Evolutionary conservation across 64 coral and sea anemone species (phyloP).

Genomic region (Porites australiensis): DNA sequence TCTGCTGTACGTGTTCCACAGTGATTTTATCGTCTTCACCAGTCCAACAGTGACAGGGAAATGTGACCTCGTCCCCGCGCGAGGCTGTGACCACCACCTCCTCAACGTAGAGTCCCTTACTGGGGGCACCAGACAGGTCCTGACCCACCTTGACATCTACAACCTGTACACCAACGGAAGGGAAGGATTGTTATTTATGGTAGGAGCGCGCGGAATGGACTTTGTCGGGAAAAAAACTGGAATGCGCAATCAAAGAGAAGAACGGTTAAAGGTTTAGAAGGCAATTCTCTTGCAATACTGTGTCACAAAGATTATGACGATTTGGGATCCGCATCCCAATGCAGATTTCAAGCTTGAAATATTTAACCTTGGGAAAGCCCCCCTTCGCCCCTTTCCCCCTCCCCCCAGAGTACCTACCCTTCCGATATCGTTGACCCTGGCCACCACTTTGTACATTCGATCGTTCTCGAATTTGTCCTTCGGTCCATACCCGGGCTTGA

Average conservation of each 20-base stretch:
- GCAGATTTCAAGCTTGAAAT: too few species aligned
- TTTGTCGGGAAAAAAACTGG: too few species aligned
- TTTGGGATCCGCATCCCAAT: too few species aligned
- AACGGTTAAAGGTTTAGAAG: too few species aligned
- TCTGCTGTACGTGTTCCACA: conserved; percentile 1
- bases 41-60: conserved; percentile 71
- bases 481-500: conserved; percentile 83
- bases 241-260: too few species aligned
- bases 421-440: conserved; percentile 80
- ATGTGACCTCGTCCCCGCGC: conserved; percentile 47
- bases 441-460: conserved; percentile 88
- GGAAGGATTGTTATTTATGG: neutral
- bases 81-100: conserved; percentile 74
- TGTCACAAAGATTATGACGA: too few species aligned
- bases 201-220: too few species aligned
- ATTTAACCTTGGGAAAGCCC: too few species aligned
- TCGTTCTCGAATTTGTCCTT: conserved; percentile 82
- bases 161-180: conserved; percentile 6
- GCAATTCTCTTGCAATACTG: too few species aligned
- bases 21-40: conserved; percentile 39
- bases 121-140: conserved; percentile 38
- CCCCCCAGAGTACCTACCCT: conserved; percentile 41
- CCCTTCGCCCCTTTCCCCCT: too few species aligned
- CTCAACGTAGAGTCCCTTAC: conserved; percentile 65
- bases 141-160: conserved; percentile 40